phyloP scores from a whole-genome alignment of 2,797 vertebrate genomes.

The Arctocebus calabarensis region DNA sequence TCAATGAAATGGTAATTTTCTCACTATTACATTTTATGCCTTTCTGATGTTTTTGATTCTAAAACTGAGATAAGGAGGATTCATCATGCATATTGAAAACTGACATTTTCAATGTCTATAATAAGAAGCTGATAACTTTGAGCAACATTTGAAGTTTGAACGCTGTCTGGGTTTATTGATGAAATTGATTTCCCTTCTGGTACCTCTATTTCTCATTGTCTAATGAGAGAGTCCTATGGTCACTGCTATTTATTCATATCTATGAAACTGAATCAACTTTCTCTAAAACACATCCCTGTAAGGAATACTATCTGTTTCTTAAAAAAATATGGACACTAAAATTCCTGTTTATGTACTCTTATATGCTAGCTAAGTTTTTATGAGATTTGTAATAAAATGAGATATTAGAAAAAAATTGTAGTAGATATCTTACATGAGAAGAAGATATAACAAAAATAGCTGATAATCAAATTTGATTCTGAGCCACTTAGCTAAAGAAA shows the following conservation, averaged over 20 bases:
- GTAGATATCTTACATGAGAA: neutral
- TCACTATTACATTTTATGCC: neutral
- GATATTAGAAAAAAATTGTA: neutral
- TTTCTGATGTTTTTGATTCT: neutral
- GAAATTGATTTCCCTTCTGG: neutral
- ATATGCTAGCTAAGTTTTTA: neutral
- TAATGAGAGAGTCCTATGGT: neutral
- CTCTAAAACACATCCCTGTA: neutral
- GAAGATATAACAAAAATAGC: neutral
- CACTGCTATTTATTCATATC: neutral
- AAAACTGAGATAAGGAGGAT: neutral
- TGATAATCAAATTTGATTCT: neutral
- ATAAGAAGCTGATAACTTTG: neutral
- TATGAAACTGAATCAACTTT: neutral
- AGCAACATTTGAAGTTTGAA: neutral
- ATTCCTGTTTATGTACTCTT: neutral
- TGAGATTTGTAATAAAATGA: neutral
- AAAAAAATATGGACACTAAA: neutral
- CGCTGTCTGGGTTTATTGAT: neutral
- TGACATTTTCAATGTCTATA: neutral
- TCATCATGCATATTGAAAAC: neutral
- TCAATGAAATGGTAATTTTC: neutral
- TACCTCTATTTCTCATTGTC: neutral
- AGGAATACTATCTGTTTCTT: neutral
- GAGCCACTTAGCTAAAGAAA: neutral